A percentile compares a stretch with the other conserved stretches of the same genome.
Conservation (phyloP, 2,113 vertebrate species). For the Heterocephalus glaber region DNA sequence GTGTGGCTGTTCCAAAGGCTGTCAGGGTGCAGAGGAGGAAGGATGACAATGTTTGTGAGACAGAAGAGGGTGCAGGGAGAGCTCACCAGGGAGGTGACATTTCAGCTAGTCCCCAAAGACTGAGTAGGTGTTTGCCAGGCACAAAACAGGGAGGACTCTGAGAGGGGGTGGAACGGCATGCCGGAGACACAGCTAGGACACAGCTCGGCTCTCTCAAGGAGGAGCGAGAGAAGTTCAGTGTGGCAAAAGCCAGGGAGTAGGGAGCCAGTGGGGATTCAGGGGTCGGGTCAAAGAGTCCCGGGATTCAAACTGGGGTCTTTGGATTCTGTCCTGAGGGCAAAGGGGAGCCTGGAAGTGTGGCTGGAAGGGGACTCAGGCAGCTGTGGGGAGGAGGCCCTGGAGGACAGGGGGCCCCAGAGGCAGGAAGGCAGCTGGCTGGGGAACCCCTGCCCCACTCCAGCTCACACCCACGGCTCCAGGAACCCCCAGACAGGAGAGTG, state of each 20-base stretch:
- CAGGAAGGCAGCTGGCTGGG: not conserved
- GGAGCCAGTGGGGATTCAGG: rapidly evolving
- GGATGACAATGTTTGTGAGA: not conserved
- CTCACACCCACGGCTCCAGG: not conserved
- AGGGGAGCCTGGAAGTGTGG: not conserved
- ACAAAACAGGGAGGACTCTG: not conserved
- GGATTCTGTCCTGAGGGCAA: not conserved
- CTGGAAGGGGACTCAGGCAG: not conserved
- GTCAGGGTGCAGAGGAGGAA: not conserved
- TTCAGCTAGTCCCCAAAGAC: slow-evolving; percentile 43
- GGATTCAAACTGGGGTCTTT: not conserved
- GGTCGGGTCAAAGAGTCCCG: not conserved
- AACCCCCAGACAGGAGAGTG: not conserved
- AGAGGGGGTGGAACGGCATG: not conserved
- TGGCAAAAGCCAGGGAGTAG: not conserved
- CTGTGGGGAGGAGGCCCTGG: not conserved
- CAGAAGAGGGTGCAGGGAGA: not conserved
- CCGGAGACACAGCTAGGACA: not conserved
- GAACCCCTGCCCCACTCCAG: not conserved
- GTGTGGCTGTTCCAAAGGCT: not conserved
- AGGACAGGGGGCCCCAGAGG: not conserved
- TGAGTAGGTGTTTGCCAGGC: slow-evolving; percentile 35
- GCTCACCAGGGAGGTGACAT: slow-evolving; percentile 29
- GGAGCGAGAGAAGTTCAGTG: not conserved
- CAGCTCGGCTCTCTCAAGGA: not conserved